Evolutionary conservation across 2,888 invertebrate genomes (phyloP).

Genomic region (Eupithecia pulchellata): DNA sequence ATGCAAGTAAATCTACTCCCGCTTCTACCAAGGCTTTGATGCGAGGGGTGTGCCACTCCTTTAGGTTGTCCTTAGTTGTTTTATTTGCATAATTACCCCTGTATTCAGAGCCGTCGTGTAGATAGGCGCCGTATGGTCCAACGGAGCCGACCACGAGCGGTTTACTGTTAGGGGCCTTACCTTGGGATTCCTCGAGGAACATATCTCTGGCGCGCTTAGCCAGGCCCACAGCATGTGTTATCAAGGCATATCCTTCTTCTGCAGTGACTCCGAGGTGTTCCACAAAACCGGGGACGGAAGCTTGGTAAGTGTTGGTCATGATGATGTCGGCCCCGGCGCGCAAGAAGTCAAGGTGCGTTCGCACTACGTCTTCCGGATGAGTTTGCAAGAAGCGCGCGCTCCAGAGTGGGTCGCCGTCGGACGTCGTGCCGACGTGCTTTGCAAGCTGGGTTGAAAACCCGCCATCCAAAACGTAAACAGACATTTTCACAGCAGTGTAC

Average conservation of each 20-base stretch:
- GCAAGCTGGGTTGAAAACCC: slow-evolving; percentile 93
- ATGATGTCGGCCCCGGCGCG: slow-evolving; percentile 95
- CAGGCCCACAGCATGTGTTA: slow-evolving; percentile 89
- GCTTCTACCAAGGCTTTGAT: slow-evolving; percentile 90
- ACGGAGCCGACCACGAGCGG: slow-evolving; percentile 93
- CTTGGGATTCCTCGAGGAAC: slow-evolving; percentile 79
- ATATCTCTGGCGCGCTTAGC: slow-evolving; percentile 89
- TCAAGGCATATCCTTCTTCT: slow-evolving; percentile 88
- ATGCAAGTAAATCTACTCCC: slow-evolving; percentile 93
- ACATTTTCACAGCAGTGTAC: not conserved
- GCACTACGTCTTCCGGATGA: slow-evolving; percentile 90
- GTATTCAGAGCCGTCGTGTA: slow-evolving; percentile 96
- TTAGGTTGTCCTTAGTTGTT: slow-evolving; percentile 86
- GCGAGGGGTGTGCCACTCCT: slow-evolving; percentile 93
- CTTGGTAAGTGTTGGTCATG: slow-evolving; percentile 95
- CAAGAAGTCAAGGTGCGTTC: slow-evolving; percentile 92
- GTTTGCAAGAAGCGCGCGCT: slow-evolving; percentile 92
- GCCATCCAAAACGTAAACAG: slow-evolving; percentile 86
- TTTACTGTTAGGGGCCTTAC: slow-evolving; percentile 45
- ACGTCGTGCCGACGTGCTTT: slow-evolving; percentile 87
- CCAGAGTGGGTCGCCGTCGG: slow-evolving; percentile 95
- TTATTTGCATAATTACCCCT: slow-evolving; percentile 90
- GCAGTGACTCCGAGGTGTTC: slow-evolving; percentile 88
- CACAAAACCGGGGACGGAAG: slow-evolving; percentile 90
- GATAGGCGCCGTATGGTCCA: slow-evolving; percentile 95